Conservation (phyloP, 2,797 vertebrate species). For the Xenops minutus region DNA sequence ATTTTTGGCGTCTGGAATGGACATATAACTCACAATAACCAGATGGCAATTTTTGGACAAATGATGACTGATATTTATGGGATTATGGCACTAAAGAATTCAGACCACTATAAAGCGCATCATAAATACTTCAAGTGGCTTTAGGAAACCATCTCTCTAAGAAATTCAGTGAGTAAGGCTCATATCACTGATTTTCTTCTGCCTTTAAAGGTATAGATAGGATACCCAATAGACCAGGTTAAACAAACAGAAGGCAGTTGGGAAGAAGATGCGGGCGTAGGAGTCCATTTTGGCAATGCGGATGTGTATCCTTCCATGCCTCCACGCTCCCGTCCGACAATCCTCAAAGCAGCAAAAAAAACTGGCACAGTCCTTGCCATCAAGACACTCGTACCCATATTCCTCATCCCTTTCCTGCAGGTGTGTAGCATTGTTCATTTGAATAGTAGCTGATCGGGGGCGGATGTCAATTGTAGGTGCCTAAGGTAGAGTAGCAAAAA, state of each 20-base stretch:
- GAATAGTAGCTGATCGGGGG: conserved; percentile 95
- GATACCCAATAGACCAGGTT: conserved; percentile 99
- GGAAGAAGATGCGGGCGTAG: conserved; percentile 97
- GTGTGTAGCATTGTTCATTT: conserved; percentile 99
- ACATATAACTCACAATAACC: conserved; percentile 51
- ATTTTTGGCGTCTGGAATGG: conserved; percentile 36
- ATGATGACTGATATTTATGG: conserved; percentile 34
- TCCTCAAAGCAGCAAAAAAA: conserved; percentile 99
- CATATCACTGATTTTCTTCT: conserved; percentile 28
- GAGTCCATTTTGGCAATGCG: conserved; percentile 98
- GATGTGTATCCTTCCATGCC: conserved; percentile 96
- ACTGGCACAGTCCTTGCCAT: conserved; percentile 99
- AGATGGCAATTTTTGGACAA: conserved; percentile 37
- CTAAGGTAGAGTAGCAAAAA: conserved; percentile 74
- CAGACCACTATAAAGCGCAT: conserved; percentile 49
- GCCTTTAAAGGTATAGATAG: conserved; percentile 92
- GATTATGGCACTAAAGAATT: conserved; percentile 73
- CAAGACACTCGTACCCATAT: conserved; percentile 96
- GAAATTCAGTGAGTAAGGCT: conserved; percentile 72
- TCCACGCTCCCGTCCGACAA: conserved; percentile 96
- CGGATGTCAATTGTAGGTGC: conserved; percentile 98
- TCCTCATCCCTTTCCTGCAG: conserved; percentile 98
- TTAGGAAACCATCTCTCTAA: conserved; percentile 59
- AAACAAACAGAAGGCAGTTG: conserved; percentile 96
- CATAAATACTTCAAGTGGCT: conserved; percentile 55